Percentiles rank a stretch among this genome's conserved stretches.
Conservation (phyloP, 2,113 vertebrate species). For the Gymnarchus niloticus region DNA sequence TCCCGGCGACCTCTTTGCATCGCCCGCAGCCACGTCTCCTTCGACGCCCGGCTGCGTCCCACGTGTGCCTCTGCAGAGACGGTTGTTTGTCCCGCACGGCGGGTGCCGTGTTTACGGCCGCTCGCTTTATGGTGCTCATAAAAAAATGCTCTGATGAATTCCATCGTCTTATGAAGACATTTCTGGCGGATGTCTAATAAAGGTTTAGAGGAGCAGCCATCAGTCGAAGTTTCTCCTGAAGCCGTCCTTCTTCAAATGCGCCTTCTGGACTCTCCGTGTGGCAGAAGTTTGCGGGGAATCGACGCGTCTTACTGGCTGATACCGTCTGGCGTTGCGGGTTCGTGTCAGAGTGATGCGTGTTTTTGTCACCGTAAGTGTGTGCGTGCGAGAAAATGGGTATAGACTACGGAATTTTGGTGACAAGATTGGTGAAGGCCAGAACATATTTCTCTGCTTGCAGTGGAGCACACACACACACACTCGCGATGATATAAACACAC, state of each 20-base stretch:
- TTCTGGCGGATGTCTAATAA: neutral
- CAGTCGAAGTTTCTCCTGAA: neutral
- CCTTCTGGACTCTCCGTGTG: neutral
- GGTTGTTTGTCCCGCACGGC: neutral
- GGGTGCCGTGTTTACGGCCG: neutral
- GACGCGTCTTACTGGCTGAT: neutral
- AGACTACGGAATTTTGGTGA: neutral
- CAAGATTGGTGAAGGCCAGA: no score
- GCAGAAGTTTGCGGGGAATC: neutral
- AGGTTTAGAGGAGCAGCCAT: neutral
- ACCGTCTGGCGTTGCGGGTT: neutral
- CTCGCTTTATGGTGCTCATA: slow-evolving; percentile 3
- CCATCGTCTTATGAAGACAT: neutral
- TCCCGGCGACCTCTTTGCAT: neutral
- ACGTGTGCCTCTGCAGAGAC: neutral
- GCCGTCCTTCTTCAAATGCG: neutral
- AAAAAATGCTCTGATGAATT: slow-evolving; percentile 5
- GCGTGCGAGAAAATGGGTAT: neutral
- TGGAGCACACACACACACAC: no score
- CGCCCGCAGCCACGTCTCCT: neutral
- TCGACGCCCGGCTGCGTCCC: neutral
- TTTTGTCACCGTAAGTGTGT: neutral
- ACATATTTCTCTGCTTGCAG: no score
- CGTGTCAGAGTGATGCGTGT: neutral
- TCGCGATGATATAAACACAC: no score